Evolutionary conservation across 2,888 invertebrate genomes (phyloP).

Genomic region (Octonoba sinensis): DNA sequence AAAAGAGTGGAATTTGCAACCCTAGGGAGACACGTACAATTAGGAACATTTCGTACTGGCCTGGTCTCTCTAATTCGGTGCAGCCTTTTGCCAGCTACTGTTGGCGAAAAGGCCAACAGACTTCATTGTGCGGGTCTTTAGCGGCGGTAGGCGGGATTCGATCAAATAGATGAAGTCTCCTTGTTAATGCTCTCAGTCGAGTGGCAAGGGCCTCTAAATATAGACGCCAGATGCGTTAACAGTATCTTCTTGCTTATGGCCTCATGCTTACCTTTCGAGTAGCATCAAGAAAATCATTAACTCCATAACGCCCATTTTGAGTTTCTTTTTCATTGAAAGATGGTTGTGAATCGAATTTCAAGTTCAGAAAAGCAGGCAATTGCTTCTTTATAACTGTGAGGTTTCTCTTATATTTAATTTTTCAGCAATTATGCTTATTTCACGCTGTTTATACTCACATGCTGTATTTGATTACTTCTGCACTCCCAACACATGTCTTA

Average conservation of each 20-base stretch:
- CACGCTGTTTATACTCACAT: no score
- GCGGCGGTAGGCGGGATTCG: constrained; percentile 14
- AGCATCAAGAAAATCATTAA: constrained; percentile 18
- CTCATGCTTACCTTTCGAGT: constrained; percentile 1
- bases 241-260: constrained; percentile 10
- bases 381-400: no score
- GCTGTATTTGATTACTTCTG: no score
- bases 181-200: constrained; percentile 22
- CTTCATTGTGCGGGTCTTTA: constrained; percentile 35
- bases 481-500: no score
- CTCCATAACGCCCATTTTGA: background rate
- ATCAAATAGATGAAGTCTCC: constrained; percentile 23
- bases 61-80: constrained; percentile 29
- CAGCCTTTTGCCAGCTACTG: constrained; percentile 43
- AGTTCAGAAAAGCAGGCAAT: no score
- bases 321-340: background rate
- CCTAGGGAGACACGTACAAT: constrained; percentile 25
- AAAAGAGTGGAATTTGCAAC: no score
- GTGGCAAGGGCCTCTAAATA: background rate
- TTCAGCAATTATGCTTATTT: no score
- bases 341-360: background rate
- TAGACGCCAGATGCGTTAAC: constrained; percentile 20
- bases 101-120: constrained; percentile 24
- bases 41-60: constrained; percentile 18
- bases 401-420: no score